Evolutionary conservation across 2,797 vertebrate species (phyloP).

Genomic region (Sus cebifrons): DNA sequence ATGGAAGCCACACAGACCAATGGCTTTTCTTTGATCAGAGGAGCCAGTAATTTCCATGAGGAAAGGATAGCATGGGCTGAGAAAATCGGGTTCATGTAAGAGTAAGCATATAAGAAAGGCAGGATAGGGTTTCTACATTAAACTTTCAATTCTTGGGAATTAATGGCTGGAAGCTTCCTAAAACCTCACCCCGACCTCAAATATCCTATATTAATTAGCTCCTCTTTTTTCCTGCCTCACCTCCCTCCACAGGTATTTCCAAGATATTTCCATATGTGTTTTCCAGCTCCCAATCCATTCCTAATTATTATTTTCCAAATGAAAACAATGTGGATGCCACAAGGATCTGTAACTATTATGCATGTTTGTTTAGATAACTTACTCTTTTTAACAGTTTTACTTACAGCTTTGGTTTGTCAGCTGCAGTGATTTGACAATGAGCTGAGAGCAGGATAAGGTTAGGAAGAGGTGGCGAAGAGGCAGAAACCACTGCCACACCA

Average conservation of each 20-base stretch:
- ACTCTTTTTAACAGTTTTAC: background rate
- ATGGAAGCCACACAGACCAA: slow-evolving; percentile 11
- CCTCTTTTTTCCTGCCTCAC: background rate
- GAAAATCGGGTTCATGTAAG: background rate
- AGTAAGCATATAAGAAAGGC: background rate
- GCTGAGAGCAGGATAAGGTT: background rate
- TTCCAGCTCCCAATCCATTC: slow-evolving; percentile 19
- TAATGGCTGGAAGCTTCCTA: slow-evolving; percentile 30
- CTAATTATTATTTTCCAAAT: slow-evolving; percentile 40
- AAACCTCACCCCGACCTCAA: background rate
- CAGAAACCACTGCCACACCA: background rate
- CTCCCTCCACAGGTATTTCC: background rate
- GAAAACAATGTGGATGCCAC: background rate
- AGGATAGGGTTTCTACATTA: background rate
- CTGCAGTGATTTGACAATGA: background rate
- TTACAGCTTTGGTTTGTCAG: background rate
- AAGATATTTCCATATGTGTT: background rate
- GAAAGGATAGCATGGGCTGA: background rate
- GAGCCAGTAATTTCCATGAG: background rate
- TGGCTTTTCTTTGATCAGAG: background rate
- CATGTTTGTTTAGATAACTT: background rate
- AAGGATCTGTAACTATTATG: background rate
- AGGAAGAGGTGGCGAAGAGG: background rate
- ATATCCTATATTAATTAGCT: background rate
- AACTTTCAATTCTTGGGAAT: background rate